Conservation (phyloP, 2,888 invertebrate genomes). For the Nephrotoma flavescens region DNA sequence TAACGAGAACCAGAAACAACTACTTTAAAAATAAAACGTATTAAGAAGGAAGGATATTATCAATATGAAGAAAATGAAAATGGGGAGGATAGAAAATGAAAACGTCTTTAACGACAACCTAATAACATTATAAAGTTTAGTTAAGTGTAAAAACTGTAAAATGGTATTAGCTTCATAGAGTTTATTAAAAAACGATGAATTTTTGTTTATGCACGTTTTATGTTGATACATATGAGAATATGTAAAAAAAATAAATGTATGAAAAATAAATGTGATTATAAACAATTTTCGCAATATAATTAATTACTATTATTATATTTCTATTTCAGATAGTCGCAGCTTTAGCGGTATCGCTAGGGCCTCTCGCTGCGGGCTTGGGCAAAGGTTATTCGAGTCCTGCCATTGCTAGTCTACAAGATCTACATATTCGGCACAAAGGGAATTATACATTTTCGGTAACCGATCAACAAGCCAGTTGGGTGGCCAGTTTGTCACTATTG, state of each 20-base stretch:
- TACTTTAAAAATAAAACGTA: neutral
- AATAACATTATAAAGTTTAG: neutral
- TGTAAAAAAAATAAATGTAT: neutral
- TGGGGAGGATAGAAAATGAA: neutral
- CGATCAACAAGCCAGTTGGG: constrained; percentile 58
- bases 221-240: neutral
- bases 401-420: constrained; percentile 51
- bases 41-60: neutral
- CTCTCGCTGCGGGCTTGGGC: constrained; percentile 56
- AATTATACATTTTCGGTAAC: constrained; percentile 42
- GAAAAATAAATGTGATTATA: neutral
- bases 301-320: neutral
- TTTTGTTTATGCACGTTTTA: neutral
- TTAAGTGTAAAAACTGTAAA: neutral
- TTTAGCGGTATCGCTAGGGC: constrained; percentile 54
- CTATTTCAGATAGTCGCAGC: constrained; percentile 49
- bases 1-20: neutral
- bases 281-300: neutral
- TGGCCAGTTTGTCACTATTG: constrained; percentile 55
- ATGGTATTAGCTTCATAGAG: neutral
- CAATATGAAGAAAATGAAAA: neutral
- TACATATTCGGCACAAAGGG: constrained; percentile 24
- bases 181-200: neutral
- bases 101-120: neutral
- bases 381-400: constrained; percentile 64